Evolutionary conservation across 2,888 invertebrate genomes (phyloP).

Genomic region (Drosophila tripunctata): DNA sequence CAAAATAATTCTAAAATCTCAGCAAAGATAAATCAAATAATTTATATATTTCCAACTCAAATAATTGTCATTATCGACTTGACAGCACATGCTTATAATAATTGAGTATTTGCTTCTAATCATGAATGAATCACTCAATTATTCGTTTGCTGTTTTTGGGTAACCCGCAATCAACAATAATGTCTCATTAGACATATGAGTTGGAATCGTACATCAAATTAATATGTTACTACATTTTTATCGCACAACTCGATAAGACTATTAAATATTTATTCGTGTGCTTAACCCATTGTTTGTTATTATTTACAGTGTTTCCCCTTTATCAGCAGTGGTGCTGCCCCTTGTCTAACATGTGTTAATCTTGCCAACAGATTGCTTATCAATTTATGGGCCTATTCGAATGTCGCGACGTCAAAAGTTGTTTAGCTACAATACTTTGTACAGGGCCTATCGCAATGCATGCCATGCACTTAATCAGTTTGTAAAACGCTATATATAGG

Average conservation of each 20-base stretch:
- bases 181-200: conserved; percentile 19
- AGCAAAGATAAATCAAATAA: not conserved
- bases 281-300: conserved; percentile 38
- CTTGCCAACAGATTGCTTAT: conserved; percentile 63
- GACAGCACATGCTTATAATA: too few species aligned
- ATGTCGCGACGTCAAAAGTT: conserved; percentile 21
- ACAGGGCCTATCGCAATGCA: conserved; percentile 47
- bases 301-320: conserved; percentile 1
- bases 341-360: conserved; percentile 22
- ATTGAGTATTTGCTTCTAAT: not conserved
- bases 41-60: not conserved
- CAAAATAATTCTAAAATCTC: not conserved
- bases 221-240: conserved; percentile 29
- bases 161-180: conserved; percentile 10
- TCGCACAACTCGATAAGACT: conserved; percentile 20
- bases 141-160: conserved; percentile 19
- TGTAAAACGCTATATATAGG: conserved; percentile 35
- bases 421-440: conserved; percentile 5
- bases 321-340: not conserved
- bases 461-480: conserved; percentile 53
- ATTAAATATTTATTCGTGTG: conserved; percentile 30
- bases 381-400: conserved; percentile 55
- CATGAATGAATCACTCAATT: conserved; percentile 20
- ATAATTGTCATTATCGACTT: not conserved
- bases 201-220: not conserved